Percentiles rank a stretch among this genome's conserved stretches.
phyloP scores from a whole-genome alignment of 1,140 invertebrate genomes.

The Zeugodacus cucurbitae region DNA sequence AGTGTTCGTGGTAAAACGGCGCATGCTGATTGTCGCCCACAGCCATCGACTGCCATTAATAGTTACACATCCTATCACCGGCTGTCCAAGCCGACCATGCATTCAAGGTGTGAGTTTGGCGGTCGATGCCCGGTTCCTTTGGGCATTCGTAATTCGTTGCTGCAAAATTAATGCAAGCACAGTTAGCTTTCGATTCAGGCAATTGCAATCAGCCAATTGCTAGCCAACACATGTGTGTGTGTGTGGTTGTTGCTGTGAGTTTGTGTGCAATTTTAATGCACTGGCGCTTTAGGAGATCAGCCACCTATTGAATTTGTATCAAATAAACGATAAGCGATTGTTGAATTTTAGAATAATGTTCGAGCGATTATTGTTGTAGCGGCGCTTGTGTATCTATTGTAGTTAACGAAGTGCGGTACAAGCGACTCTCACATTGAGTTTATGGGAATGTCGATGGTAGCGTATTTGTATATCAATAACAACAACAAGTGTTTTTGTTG shows the following conservation, averaged over 20 bases:
- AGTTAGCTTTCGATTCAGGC: conserved; percentile 2
- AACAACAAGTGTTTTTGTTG: background rate
- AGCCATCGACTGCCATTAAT: background rate
- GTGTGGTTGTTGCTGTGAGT: no score
- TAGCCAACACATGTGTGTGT: background rate
- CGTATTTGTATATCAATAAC: background rate
- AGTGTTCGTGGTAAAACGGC: background rate
- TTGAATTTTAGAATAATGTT: conserved; percentile 23
- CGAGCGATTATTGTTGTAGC: background rate
- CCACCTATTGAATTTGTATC: conserved; percentile 20
- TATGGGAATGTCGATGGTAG: background rate
- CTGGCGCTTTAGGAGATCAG: conserved; percentile 12
- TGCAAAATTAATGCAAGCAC: background rate
- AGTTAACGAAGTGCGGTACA: background rate
- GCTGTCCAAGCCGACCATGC: background rate
- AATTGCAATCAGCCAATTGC: conserved; percentile 20
- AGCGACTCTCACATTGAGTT: background rate
- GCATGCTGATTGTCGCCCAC: conserved; percentile 35
- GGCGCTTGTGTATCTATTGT: background rate
- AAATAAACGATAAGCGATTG: conserved; percentile 32
- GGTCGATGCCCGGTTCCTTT: background rate
- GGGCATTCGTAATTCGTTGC: background rate
- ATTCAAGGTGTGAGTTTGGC: conserved; percentile 8
- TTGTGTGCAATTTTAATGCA: background rate
- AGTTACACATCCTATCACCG: background rate